These are phyloP conservation scores for Drosophila elegans DNA, from an alignment of 1,140 invertebrate species.

Conservation along the genomic window DNA sequence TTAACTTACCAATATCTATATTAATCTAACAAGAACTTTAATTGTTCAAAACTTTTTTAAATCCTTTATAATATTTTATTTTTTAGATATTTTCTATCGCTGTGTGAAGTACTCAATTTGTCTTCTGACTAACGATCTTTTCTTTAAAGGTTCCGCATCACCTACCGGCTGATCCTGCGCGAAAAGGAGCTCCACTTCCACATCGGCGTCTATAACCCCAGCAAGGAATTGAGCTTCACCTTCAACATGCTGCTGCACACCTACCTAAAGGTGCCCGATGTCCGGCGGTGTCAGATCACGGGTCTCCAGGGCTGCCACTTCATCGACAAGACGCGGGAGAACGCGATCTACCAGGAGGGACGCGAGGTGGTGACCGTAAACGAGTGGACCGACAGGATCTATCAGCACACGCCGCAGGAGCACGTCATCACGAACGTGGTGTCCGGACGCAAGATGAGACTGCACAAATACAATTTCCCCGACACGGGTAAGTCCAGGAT, in stretches of 20 bases:
- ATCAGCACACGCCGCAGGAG: conserved; percentile 96
- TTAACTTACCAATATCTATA: too few relatives aligned
- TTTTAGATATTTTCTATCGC: too few relatives aligned
- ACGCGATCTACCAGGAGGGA: conserved; percentile 87
- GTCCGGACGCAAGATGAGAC: conserved; percentile 94
- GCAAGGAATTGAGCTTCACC: conserved; percentile 94
- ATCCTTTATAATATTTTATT: too few relatives aligned
- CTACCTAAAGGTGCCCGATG: conserved; percentile 97
- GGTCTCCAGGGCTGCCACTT: conserved; percentile 96
- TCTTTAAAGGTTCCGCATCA: conserved; percentile 89
- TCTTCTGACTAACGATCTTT: background rate
- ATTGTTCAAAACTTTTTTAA: too few relatives aligned
- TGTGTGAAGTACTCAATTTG: background rate
- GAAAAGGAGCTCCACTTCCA: conserved; percentile 97
- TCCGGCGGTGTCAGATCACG: conserved; percentile 94
- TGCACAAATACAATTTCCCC: conserved; percentile 97
- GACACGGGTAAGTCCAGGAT: conserved; percentile 89
- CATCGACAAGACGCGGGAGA: conserved; percentile 93
- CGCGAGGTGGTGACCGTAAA: conserved; percentile 94
- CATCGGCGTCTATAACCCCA: conserved; percentile 95
- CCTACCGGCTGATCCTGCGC: conserved; percentile 93
- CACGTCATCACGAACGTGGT: conserved; percentile 97
- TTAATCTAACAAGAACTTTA: too few relatives aligned
- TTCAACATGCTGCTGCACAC: conserved; percentile 97
- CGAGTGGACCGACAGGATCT: conserved; percentile 97